phyloP scores from a whole-genome alignment of 2,113 vertebrate genomes.

The Ammospiza caudacuta region DNA sequence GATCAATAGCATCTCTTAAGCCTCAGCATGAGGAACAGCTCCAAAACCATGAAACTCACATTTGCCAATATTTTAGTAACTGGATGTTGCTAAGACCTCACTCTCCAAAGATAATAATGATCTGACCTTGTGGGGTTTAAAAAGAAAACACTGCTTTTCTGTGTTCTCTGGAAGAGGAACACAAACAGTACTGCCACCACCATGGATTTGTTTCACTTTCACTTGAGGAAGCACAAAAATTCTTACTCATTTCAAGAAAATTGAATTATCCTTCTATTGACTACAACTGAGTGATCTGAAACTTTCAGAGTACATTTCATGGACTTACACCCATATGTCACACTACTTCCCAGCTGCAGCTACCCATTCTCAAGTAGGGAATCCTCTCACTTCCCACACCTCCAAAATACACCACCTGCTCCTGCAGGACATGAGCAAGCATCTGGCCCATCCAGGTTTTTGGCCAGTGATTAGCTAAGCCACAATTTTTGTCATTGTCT shows the following conservation, averaged over 20 bases:
- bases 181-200: not conserved
- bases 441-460: not conserved
- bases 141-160: not conserved
- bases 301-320: not conserved
- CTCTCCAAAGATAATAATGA: not conserved
- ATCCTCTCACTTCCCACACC: not conserved
- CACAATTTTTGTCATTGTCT: not conserved
- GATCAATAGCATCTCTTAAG: not conserved
- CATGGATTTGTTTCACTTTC: not conserved
- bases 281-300: not conserved
- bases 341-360: rapidly evolving
- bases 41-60: not conserved
- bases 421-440: not conserved
- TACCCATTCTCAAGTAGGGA: not conserved
- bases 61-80: not conserved
- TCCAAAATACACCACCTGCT: not conserved
- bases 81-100: not conserved
- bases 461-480: not conserved
- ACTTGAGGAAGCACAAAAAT: rapidly evolving
- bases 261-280: not conserved
- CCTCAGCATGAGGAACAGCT: not conserved
- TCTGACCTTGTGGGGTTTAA: not conserved
- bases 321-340: not conserved
- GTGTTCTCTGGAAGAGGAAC: not conserved
- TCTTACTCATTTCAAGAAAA: not conserved